Conservation (phyloP, 2,888 invertebrate genomes). For the Tubiluchus corallicola region DNA sequence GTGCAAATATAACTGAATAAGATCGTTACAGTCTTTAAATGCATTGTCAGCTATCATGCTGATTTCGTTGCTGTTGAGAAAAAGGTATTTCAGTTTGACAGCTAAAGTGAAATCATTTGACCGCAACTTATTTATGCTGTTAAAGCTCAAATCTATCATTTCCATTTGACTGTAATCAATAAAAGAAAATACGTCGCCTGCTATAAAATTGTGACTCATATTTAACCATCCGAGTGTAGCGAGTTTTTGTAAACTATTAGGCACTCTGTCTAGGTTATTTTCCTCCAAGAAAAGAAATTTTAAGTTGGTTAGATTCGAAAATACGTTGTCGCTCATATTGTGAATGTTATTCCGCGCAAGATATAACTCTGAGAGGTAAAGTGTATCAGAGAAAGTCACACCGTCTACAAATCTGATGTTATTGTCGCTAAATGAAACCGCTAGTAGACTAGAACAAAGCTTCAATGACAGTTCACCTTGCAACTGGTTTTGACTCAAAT, state of each 20-base stretch:
- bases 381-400: not conserved
- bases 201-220: not conserved
- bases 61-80: not conserved
- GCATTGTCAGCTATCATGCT: not conserved
- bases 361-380: not conserved
- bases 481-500: not conserved
- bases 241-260: not conserved
- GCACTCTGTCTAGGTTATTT: not conserved
- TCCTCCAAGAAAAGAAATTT: not conserved
- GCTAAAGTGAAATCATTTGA: too few species aligned
- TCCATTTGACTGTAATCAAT: not conserved
- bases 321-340: not conserved
- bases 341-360: not conserved
- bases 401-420: not conserved
- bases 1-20: not conserved
- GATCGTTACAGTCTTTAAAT: not conserved
- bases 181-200: not conserved
- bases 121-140: too few species aligned
- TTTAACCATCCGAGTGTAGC: not conserved
- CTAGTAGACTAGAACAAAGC: too few species aligned
- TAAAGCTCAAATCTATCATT: not conserved
- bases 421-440: not conserved
- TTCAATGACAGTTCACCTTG: too few species aligned
- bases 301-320: not conserved
- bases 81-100: not conserved